Evolutionary conservation across 2,888 invertebrate genomes (phyloP).

Genomic region (Hypena proboscidalis): DNA sequence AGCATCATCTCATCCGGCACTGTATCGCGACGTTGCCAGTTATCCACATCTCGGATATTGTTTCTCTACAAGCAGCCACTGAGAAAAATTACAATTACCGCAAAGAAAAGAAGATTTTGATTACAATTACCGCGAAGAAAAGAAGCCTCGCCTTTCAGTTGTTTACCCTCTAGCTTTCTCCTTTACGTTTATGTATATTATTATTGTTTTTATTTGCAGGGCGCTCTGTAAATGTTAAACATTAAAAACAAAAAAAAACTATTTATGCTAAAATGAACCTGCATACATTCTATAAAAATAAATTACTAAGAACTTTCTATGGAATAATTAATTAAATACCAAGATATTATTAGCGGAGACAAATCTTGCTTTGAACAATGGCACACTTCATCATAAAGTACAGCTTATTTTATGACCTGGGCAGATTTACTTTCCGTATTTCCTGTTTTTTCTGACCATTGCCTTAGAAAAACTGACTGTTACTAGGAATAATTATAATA

Average conservation of each 20-base stretch:
- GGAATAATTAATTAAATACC: background rate
- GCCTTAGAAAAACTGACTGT: slow-evolving; percentile 29
- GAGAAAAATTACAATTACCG: slow-evolving; percentile 52
- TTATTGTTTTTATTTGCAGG: no score
- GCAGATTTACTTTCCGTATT: slow-evolving; percentile 18
- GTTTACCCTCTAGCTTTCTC: slow-evolving; percentile 24
- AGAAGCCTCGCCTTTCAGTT: slow-evolving; percentile 28
- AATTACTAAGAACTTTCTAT: background rate
- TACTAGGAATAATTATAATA: slow-evolving; percentile 12
- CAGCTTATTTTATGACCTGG: slow-evolving; percentile 21
- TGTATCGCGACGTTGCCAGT: slow-evolving; percentile 19
- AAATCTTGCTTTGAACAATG: slow-evolving; percentile 31
- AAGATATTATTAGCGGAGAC: slow-evolving; percentile 18
- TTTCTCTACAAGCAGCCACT: slow-evolving; percentile 44
- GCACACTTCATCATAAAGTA: slow-evolving; percentile 37
- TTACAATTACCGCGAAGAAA: no score
- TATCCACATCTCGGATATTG: slow-evolving; percentile 41
- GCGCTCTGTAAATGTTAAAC: no score
- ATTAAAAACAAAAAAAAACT: no score
- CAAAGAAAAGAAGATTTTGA: slow-evolving; percentile 41
- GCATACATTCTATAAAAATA: background rate
- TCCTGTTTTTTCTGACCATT: slow-evolving; percentile 23
- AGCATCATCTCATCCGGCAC: slow-evolving; percentile 11
- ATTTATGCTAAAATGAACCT: background rate
- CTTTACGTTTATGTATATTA: no score